Evolutionary conservation across 2,797 vertebrate genomes (phyloP), one percentile per base, ranked within the genome.

Genomic region (Sebastes melanostomus): DNA sequence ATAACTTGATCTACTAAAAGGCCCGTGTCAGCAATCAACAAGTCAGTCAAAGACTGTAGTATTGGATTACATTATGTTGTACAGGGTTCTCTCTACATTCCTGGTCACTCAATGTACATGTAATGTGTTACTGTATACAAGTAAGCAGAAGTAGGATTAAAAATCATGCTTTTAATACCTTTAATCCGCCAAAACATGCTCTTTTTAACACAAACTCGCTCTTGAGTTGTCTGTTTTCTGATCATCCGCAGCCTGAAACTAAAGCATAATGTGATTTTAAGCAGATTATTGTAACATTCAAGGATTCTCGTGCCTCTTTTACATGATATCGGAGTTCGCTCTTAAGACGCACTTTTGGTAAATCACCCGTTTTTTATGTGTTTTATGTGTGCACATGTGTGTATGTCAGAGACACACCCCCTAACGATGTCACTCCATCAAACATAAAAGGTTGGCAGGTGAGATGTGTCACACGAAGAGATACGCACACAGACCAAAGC

Each of bases 391-490:
- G 22, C 58, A 8, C 27, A 3, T 32, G 62, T 54, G 30, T 68
- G 50, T 34, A 5, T 60, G 42, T 72, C 52, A 68, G 29, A 65
- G 42, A 67, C 25, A 4, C 12, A n/a, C 27, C 24, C 24, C 12
- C 52, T 46, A 46, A 70, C 80, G 32, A 72, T 68, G 30, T 56
- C 76, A 62, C 59, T 52, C 55, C 62, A 63, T 80, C 50, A 69
- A 42, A 85, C 60, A 69, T 71, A 68, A 87, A 86, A 36, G 34
- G 58, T 72, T 46, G 61, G 46, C 69, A 81, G 66, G 71, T 63
- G 72, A 66, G 59, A 34, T 20, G 27, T 78, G 66, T 72, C 72
- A 52, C 71, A 38, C 59, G 16, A 4, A 75, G 18, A 82, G 69
- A 76, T 55, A 60, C 50, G 60, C 55, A 73, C 63, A 63, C 65